phyloP scores from a whole-genome alignment of 2,797 vertebrate genomes.

The Coilia nasus region DNA sequence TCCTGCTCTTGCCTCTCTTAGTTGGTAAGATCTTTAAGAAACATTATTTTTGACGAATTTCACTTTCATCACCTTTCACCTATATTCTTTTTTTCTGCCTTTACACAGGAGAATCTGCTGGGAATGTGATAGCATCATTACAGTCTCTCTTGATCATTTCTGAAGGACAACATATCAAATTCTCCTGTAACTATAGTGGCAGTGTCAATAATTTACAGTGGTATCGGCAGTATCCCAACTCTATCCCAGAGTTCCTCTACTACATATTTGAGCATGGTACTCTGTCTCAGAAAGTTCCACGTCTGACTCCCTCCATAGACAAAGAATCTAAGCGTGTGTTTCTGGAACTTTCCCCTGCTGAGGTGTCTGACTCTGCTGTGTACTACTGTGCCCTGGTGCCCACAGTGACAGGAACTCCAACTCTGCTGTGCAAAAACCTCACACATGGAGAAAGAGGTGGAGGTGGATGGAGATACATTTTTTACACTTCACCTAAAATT shows the following conservation, averaged over 20 bases:
- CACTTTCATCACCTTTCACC: too few relatives aligned
- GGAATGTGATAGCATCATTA: not conserved
- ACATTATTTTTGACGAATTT: not conserved
- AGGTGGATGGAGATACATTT: too few relatives aligned
- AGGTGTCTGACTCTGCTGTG: constrained; percentile 28
- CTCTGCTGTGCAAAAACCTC: not conserved
- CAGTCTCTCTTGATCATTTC: too few relatives aligned
- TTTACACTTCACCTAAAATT: too few relatives aligned
- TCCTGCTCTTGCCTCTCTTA: too few relatives aligned
- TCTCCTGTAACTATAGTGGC: constrained; percentile 28
- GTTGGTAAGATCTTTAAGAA: too few relatives aligned
- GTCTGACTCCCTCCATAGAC: too few relatives aligned
- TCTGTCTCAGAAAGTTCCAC: not conserved
- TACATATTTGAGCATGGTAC: not conserved
- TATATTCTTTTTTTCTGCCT: too few relatives aligned
- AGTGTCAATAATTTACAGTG: not conserved
- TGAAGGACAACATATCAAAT: not conserved
- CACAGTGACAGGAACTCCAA: constrained; percentile 37
- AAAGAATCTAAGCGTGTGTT: not conserved
- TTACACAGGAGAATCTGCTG: too few relatives aligned
- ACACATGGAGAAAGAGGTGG: too few relatives aligned
- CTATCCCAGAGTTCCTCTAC: not conserved
- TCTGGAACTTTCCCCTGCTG: constrained; percentile 37
- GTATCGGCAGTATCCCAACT: constrained; percentile 24
- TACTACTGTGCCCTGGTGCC: constrained; percentile 38